A percentile compares a stretch with the other conserved stretches of the same genome.
These are phyloP conservation scores for Tupaia tana DNA, from an alignment of 2,113 vertebrate species.

Conservation along the genomic window DNA sequence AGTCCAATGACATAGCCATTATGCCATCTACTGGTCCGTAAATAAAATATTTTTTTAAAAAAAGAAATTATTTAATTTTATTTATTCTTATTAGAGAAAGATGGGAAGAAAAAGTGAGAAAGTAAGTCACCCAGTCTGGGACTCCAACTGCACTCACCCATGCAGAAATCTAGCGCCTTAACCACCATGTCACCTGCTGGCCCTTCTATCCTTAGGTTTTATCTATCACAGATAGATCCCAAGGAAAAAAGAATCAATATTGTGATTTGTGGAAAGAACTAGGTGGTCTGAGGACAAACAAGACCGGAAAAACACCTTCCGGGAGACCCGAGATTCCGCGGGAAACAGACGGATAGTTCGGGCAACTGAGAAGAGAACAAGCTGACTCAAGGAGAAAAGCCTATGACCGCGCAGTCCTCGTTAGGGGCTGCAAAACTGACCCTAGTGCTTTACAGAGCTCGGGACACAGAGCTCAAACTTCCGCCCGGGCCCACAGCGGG, in stretches of 20 bases:
- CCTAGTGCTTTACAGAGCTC: neutral
- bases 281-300: neutral
- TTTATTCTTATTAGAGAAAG: too few species aligned
- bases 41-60: too few species aligned
- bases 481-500: neutral
- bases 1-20: too few species aligned
- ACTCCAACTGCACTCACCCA: too few species aligned
- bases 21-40: too few species aligned
- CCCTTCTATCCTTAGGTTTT: too few species aligned
- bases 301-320: neutral
- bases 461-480: neutral
- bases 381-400: neutral
- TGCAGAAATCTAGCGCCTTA: too few species aligned
- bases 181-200: too few species aligned
- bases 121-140: too few species aligned
- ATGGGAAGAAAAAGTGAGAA: too few species aligned
- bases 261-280: neutral
- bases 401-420: neutral
- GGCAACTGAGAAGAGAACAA: neutral
- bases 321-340: neutral
- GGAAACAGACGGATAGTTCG: neutral
- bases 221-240: too few species aligned
- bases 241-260: neutral
- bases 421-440: neutral
- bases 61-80: too few species aligned